Evolutionary conservation across 1,140 invertebrate species (phyloP).

Genomic region (Popillia japonica): DNA sequence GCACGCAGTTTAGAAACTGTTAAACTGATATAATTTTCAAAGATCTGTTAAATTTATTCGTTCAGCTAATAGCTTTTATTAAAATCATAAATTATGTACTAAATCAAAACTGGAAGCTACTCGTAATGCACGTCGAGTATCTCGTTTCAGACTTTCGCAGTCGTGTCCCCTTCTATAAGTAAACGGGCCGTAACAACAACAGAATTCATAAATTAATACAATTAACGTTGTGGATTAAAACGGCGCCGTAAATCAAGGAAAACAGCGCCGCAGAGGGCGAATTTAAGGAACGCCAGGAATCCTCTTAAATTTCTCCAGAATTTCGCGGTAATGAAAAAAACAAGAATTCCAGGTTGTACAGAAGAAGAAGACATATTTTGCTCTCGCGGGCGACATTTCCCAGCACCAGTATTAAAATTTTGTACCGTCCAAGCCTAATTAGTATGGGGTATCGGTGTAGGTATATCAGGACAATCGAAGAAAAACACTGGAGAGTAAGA

Average conservation of each 20-base stretch:
- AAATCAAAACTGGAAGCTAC: no score
- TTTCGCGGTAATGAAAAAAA: neutral
- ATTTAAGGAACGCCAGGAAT: neutral
- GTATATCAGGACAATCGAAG: neutral
- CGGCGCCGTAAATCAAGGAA: conserved; percentile 24
- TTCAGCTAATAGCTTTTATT: no score
- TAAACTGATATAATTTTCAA: no score
- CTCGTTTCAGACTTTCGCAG: no score
- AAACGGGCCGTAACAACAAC: neutral
- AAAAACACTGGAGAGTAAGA: neutral
- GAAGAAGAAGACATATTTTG: neutral
- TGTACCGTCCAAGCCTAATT: neutral
- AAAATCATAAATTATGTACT: no score
- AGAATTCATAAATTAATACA: conserved; percentile 14
- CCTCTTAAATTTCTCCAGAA: neutral
- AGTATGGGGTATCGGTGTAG: neutral
- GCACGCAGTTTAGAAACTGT: no score
- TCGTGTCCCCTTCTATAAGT: neutral
- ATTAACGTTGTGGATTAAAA: conserved; percentile 12
- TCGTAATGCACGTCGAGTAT: no score
- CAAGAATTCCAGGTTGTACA: neutral
- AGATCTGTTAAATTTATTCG: no score
- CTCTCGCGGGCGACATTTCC: neutral
- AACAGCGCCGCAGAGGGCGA: neutral
- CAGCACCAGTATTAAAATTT: neutral